Evolutionary conservation across 1,140 invertebrate species (phyloP).

Genomic region (Magallana gigas): DNA sequence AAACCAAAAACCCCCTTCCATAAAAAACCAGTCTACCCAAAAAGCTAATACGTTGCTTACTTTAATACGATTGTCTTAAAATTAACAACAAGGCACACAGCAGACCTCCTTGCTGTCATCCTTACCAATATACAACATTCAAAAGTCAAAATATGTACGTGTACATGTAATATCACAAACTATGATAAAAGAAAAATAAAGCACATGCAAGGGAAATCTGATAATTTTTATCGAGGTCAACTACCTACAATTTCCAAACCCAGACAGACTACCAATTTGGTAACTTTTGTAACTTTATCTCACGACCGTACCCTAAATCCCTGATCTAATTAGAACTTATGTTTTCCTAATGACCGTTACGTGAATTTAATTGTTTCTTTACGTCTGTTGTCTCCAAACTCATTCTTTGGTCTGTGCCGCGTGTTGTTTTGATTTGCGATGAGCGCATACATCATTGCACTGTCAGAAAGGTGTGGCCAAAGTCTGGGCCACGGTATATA

Average conservation of each 20-base stretch:
- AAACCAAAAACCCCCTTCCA: too few relatives aligned
- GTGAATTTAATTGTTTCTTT: neutral
- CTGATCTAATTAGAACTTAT: neutral
- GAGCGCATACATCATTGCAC: neutral
- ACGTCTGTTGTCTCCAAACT: neutral
- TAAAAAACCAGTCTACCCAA: too few relatives aligned
- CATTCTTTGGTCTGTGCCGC: neutral
- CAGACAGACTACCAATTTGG: neutral
- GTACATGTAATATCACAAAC: too few relatives aligned
- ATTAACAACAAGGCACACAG: too few relatives aligned
- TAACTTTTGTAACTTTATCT: neutral
- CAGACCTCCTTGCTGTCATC: too few relatives aligned
- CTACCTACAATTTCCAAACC: neutral
- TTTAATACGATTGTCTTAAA: too few relatives aligned
- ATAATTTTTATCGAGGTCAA: too few relatives aligned
- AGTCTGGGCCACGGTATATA: neutral
- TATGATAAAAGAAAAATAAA: too few relatives aligned
- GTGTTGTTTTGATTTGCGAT: neutral
- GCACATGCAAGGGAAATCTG: too few relatives aligned
- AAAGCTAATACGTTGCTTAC: too few relatives aligned
- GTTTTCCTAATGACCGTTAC: conserved; percentile 1
- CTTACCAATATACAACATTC: too few relatives aligned
- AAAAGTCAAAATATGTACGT: too few relatives aligned
- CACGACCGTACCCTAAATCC: neutral
- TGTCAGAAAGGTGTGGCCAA: neutral